Percentiles rank a stretch among this genome's conserved stretches.
Evolutionary conservation across 2,113 vertebrate species (phyloP).

Genomic region (Otis tarda): DNA sequence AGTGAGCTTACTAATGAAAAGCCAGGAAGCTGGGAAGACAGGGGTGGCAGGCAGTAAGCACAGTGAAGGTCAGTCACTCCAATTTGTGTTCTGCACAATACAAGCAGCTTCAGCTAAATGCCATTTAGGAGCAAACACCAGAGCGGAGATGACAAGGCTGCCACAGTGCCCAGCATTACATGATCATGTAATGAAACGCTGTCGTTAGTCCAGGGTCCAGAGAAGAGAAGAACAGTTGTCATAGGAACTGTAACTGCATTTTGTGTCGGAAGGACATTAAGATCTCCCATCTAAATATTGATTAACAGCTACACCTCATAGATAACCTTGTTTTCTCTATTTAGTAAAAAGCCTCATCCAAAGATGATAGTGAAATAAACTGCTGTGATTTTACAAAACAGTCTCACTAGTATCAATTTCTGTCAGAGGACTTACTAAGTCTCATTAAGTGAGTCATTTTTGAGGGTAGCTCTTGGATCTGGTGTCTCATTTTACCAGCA

Average conservation of each 20-base stretch:
- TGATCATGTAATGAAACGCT: not conserved
- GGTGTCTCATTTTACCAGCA: not conserved
- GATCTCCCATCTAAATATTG: constrained; percentile 15
- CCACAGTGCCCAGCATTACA: not conserved
- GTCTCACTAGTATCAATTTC: not conserved
- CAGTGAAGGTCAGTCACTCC: not conserved
- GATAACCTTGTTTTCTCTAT: not conserved
- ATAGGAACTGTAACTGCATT: constrained; percentile 53
- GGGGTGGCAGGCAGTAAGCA: not conserved
- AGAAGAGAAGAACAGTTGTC: constrained; percentile 50
- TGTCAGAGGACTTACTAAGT: not conserved
- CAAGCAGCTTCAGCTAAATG: not conserved
- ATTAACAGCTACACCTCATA: not conserved
- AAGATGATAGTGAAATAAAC: not conserved
- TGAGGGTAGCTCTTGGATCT: not conserved
- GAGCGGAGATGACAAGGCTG: constrained; percentile 21
- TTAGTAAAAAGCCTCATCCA: not conserved
- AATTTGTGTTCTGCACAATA: not conserved
- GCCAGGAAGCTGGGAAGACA: not conserved
- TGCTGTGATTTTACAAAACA: not conserved
- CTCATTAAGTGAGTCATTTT: not conserved
- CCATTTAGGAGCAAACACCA: not conserved
- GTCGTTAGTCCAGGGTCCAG: not conserved
- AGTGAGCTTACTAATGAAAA: not conserved
- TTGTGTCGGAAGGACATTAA: not conserved